Evolutionary conservation across 2,888 invertebrate species (phyloP).

Genomic region (Timandra comae): DNA sequence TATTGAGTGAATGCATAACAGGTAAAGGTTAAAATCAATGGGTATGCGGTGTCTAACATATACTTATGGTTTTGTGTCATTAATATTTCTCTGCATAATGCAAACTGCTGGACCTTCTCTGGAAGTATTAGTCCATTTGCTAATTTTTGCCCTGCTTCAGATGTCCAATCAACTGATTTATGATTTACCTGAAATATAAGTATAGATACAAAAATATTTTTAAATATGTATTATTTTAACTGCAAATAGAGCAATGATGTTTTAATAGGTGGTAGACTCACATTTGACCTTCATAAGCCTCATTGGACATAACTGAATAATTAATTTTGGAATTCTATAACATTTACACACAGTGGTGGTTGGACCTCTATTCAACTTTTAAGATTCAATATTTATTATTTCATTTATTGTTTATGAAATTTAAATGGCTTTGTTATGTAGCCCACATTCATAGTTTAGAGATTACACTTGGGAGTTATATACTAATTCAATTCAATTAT

Average conservation of each 20-base stretch:
- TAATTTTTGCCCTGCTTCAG: constrained; percentile 78
- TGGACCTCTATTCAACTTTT: no score
- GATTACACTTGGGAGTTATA: not conserved
- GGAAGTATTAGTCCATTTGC: constrained; percentile 82
- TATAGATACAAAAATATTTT: constrained; percentile 1
- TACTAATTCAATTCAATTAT: not conserved
- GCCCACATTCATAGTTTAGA: not conserved
- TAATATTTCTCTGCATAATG: constrained; percentile 84
- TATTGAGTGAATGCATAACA: constrained; percentile 70
- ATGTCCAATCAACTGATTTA: constrained; percentile 79
- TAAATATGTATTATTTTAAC: constrained; percentile 1
- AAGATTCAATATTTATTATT: not conserved
- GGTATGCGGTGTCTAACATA: constrained; percentile 73
- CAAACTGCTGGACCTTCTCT: constrained; percentile 87
- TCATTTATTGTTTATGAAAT: not conserved
- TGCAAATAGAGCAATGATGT: not conserved
- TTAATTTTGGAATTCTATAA: no score
- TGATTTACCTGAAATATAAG: constrained; percentile 73
- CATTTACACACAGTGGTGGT: no score
- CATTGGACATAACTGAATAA: no score
- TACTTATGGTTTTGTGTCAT: constrained; percentile 78
- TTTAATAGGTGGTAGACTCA: not conserved
- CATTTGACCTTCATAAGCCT: no score
- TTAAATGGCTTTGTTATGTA: not conserved
- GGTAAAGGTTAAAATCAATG: constrained; percentile 60